Evolutionary conservation across 2,113 vertebrate species (phyloP), one percentile per base, ranked within the genome.

Genomic region (Silurus glanis): DNA sequence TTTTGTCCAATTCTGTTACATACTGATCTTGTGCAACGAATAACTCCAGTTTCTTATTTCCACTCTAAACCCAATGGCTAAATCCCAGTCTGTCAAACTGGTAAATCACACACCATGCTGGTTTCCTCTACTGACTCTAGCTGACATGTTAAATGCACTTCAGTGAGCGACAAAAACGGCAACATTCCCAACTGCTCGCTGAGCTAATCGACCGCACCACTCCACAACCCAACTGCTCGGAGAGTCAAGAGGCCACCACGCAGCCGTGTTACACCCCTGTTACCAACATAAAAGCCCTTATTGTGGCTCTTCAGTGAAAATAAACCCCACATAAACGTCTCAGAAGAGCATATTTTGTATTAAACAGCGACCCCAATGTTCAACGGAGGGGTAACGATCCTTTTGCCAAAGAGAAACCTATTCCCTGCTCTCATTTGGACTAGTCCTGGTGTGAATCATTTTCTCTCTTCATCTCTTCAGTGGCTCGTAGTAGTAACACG

Each of bases 401-500:
- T 87, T 80, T 87, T 80, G 83, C 74, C 62, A 82, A 80, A 80
- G 72, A 89, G 86, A 85, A 85, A 45, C 69, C 19, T 85, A 85
- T 89, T 91, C 91, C 85, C 87, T 69, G 25, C 56, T 25, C 56
- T 88, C 89, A 83, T 80, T 87, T 78, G 53, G 61, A 87, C 79
- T 49, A 83, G 71, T 45, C 83, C 78, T 89, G 86, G 88, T 85
- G 82, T 79, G 74, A 84, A 82, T 84, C 47, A 56, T 83, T 87
- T 6, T 58, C 28, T 78, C 72, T 78, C 25, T 67, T 80, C 19
- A 69, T 88, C 87, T 85, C 89, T 86, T 64, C 88, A 81, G 85
- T 83, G 82, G 59, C 89, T 88, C 89, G 89, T 90, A 90, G 89
- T 80, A 87, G 75, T 89, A 90, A 91, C 89, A 92, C 5, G 88